Percentiles rank a stretch among this genome's conserved stretches.
phyloP scores from a whole-genome alignment of 2,888 invertebrate species.

The Cephus rjabovi region DNA sequence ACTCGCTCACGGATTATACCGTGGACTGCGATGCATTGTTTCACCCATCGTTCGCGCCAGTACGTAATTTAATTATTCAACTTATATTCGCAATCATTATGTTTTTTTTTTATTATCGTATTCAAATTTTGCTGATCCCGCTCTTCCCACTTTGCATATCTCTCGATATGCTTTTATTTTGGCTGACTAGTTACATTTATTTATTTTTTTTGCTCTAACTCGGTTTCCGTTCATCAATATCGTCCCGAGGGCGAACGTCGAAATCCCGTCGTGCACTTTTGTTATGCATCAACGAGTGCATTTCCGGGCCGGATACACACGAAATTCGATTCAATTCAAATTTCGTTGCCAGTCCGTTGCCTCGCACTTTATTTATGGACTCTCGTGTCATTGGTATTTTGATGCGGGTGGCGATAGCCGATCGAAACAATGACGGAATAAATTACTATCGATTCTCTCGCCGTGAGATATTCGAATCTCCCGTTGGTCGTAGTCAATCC shows the following conservation, averaged over 20 bases:
- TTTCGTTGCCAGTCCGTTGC: slow-evolving; percentile 4
- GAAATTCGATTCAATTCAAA: slow-evolving; percentile 24
- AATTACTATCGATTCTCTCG: not conserved
- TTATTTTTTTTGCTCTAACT: not conserved
- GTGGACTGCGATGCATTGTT: too few relatives aligned
- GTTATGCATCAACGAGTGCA: slow-evolving; percentile 20
- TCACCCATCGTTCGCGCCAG: not conserved
- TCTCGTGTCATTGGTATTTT: slow-evolving; percentile 21
- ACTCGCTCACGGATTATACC: too few relatives aligned
- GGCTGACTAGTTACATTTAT: not conserved
- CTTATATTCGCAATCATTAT: not conserved
- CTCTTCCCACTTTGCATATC: not conserved
- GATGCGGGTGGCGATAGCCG: slow-evolving; percentile 10
- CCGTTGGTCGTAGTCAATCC: not conserved
- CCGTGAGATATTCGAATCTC: not conserved
- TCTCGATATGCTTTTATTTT: not conserved
- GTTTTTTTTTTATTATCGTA: not conserved
- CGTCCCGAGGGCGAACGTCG: not conserved
- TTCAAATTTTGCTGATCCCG: not conserved
- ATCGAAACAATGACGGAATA: not conserved
- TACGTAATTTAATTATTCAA: not conserved
- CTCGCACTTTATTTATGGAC: slow-evolving; percentile 19
- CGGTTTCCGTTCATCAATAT: not conserved
- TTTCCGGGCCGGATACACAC: slow-evolving; percentile 22
- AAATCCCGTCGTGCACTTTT: slow-evolving; percentile 12